Evolutionary conservation across 2,888 invertebrate species (phyloP).

Genomic region (Augochlorella aurata): DNA sequence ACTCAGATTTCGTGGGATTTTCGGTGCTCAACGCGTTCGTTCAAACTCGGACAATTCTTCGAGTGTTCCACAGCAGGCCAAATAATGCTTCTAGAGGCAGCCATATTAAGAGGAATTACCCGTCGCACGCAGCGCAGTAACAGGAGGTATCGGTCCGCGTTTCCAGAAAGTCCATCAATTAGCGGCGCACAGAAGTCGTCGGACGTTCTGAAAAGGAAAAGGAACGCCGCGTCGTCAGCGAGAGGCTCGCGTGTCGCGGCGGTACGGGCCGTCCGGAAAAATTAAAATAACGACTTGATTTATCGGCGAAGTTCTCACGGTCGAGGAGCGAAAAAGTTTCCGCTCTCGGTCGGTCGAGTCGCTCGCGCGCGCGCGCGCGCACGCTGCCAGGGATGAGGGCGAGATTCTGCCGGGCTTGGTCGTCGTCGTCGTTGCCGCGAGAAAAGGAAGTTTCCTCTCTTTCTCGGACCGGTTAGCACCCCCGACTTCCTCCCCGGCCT

Average conservation of each 20-base stretch:
- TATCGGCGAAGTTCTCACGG: constrained; percentile 70
- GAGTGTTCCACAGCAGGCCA: no score
- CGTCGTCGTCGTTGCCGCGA: constrained; percentile 52
- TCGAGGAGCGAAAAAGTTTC: constrained; percentile 63
- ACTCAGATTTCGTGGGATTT: no score
- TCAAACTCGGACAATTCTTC: no score
- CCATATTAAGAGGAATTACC: not conserved
- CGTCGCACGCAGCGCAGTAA: not conserved
- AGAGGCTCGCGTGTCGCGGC: constrained; percentile 34
- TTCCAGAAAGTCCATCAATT: constrained; percentile 8
- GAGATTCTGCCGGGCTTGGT: constrained; percentile 36
- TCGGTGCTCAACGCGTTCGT: no score
- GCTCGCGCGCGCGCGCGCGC: no score
- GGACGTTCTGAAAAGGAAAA: not conserved
- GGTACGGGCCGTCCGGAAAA: constrained; percentile 57
- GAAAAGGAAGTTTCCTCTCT: constrained; percentile 48
- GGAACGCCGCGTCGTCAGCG: constrained; percentile 23
- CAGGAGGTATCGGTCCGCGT: not conserved
- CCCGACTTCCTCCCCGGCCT: constrained; percentile 16
- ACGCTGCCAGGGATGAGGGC: not conserved
- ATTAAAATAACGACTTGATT: constrained; percentile 74
- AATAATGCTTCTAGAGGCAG: not conserved
- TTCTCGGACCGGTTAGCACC: constrained; percentile 53
- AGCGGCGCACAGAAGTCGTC: constrained; percentile 3
- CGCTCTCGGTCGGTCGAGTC: not conserved